Base-by-base conservation (phyloP, 1,140 invertebrate species). In the Phymastichus coffea region DNA sequence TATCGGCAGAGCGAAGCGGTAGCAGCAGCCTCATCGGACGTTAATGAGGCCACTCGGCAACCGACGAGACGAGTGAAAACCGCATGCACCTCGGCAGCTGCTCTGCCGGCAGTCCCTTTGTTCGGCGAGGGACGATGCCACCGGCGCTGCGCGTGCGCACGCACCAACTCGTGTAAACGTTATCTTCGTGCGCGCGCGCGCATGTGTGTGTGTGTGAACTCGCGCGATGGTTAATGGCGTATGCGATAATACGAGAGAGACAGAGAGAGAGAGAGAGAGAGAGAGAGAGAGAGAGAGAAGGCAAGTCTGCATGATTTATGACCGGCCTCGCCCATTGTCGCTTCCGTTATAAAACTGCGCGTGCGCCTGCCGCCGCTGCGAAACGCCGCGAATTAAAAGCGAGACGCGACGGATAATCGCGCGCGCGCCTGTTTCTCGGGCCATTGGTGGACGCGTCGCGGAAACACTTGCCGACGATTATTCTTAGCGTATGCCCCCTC, bases 81-180 rank as follows among this genome's bases (percentile, higher is more conserved):
- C 28, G 14, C 8, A n/a, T n/a, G n/a, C n/a, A n/a, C n/a, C n/a
- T n/a, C n/a, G n/a, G 28, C 38, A 44, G 48, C 28, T 23, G 19
- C 14, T 37, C 15, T 37, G 26, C 2, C 22, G 19, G 9, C 37
- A 43, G 57, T 51, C 40, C 47, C 40, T 52, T 58, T 58, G 57
- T 58, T 52, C 40, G 10, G 19, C 20, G 20, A 19, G n/a, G 22
- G 35, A 12, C 3, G 37, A n/a, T 20, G 17, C 41, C 6, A 2
- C 47, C 12, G 6, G 6, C 41, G 15, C 41, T 49, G 37, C 46
- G 37, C 56, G n/a, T 23, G 26, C 2, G 46, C 20, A 17, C 30
- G 38, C 49, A 43, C 41, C 49, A 57, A 63, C 53, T 57, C 40
- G 48, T 57, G 61, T 48, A 57, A 57, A 63, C 48, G 54, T 63